These are phyloP conservation scores for Brienomyrus longianalis DNA, from an alignment of 2,113 vertebrate genomes.

Conservation along the genomic window DNA sequence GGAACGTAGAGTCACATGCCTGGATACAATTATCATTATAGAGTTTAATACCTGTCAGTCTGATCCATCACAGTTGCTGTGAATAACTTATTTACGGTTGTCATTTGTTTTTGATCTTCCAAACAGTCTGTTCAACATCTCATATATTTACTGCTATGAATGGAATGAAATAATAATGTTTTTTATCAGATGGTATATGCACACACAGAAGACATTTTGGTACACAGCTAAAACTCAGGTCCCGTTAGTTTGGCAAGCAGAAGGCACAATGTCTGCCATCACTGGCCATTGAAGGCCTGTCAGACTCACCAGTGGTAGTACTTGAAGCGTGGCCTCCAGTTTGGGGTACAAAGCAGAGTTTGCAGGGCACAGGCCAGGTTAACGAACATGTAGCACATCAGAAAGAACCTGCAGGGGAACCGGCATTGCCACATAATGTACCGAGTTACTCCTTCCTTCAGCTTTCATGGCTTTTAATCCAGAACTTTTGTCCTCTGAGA, in stretches of 20 bases:
- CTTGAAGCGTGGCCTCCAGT: slow-evolving; percentile 95
- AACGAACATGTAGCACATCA: slow-evolving; percentile 99
- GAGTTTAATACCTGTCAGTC: not conserved
- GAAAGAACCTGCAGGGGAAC: slow-evolving; percentile 78
- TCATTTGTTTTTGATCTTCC: not conserved
- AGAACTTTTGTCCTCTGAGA: not conserved
- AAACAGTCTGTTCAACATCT: not conserved
- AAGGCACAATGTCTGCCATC: not conserved
- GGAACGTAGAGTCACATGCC: slow-evolving; percentile 30
- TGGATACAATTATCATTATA: not conserved
- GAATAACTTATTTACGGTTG: not conserved
- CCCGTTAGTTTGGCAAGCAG: not conserved
- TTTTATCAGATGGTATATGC: not conserved
- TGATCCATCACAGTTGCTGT: not conserved
- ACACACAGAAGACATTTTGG: not conserved
- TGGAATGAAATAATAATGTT: not conserved
- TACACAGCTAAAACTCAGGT: not conserved
- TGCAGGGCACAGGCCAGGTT: slow-evolving; percentile 94
- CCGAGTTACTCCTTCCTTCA: not conserved
- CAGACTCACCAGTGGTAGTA: slow-evolving; percentile 91
- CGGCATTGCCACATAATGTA: not conserved
- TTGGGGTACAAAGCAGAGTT: slow-evolving; percentile 88
- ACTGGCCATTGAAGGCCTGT: not conserved
- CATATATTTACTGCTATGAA: not conserved
- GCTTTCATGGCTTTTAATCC: not conserved